Percentiles rank a stretch among this genome's conserved stretches.
phyloP scores from a whole-genome alignment of 1,140 invertebrate genomes.

The Microplitis demolitor region DNA sequence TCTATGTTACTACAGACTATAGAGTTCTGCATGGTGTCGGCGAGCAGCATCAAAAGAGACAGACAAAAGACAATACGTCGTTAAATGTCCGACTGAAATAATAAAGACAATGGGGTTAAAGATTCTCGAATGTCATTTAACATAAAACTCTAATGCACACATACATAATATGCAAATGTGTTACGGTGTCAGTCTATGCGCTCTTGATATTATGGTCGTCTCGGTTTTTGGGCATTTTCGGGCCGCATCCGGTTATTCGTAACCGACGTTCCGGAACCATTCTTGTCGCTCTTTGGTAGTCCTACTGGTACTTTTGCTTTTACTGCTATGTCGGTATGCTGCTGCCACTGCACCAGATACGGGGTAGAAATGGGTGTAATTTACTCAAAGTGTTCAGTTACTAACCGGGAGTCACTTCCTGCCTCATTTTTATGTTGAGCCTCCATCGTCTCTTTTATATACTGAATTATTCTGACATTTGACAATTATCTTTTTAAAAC shows the following conservation, averaged over 20 bases:
- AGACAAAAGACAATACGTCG: no score
- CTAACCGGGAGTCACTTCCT: slow-evolving; percentile 23
- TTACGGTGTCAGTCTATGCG: neutral
- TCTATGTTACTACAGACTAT: no score
- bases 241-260: slow-evolving; percentile 33
- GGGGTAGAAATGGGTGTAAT: slow-evolving; percentile 28
- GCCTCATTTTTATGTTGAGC: neutral
- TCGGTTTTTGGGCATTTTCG: slow-evolving; percentile 37
- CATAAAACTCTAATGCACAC: no score
- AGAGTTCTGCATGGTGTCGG: no score
- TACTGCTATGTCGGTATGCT: neutral
- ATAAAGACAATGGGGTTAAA: no score
- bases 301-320: neutral
- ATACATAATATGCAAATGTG: neutral
- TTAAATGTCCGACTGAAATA: no score
- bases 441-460: neutral
- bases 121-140: no score
- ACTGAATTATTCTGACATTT: neutral
- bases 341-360: neutral
- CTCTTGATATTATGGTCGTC: slow-evolving; percentile 10
- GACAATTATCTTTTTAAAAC: neutral
- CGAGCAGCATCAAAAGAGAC: no score
- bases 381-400: slow-evolving; percentile 32
- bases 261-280: slow-evolving; percentile 41
- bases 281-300: slow-evolving; percentile 10